These are phyloP conservation scores for Pinctada fucata DNA, from an alignment of 2,888 invertebrate genomes.

Conservation along the genomic window DNA sequence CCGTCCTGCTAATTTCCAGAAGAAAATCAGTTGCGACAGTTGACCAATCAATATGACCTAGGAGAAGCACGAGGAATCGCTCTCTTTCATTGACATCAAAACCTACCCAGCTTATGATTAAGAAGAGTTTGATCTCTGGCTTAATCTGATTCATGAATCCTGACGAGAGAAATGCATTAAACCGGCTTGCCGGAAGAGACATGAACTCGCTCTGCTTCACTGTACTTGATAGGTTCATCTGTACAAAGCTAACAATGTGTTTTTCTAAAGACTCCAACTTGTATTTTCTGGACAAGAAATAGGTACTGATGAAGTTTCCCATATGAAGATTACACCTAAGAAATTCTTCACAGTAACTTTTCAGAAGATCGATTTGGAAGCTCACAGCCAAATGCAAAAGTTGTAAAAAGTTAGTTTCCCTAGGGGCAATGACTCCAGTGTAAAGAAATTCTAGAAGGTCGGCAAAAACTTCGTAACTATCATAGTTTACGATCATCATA, in stretches of 20 bases:
- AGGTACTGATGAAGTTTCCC: slow-evolving; percentile 82
- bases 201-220: slow-evolving; percentile 65
- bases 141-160: slow-evolving; percentile 63
- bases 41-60: slow-evolving; percentile 74
- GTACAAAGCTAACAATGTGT: slow-evolving; percentile 80
- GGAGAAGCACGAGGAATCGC: slow-evolving; percentile 79
- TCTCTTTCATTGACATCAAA: slow-evolving; percentile 78
- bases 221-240: slow-evolving; percentile 69
- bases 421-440: slow-evolving; percentile 82
- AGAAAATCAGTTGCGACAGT: slow-evolving; percentile 68
- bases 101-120: slow-evolving; percentile 69
- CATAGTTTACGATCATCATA: slow-evolving; percentile 55
- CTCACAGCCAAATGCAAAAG: slow-evolving; percentile 82
- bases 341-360: slow-evolving; percentile 83
- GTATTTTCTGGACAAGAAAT: slow-evolving; percentile 81
- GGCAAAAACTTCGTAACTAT: slow-evolving; percentile 81
- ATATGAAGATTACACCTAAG: slow-evolving; percentile 82
- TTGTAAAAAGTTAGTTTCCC: slow-evolving; percentile 82
- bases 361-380: slow-evolving; percentile 81
- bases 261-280: slow-evolving; percentile 81
- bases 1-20: slow-evolving; percentile 80
- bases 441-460: slow-evolving; percentile 83
- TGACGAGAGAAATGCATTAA: slow-evolving; percentile 63
- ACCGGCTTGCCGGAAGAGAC: slow-evolving; percentile 57
- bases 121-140: slow-evolving; percentile 66